Evolutionary conservation across 1,140 invertebrate species (phyloP).

Genomic region (Hermatobates lingyangjiaoensis): DNA sequence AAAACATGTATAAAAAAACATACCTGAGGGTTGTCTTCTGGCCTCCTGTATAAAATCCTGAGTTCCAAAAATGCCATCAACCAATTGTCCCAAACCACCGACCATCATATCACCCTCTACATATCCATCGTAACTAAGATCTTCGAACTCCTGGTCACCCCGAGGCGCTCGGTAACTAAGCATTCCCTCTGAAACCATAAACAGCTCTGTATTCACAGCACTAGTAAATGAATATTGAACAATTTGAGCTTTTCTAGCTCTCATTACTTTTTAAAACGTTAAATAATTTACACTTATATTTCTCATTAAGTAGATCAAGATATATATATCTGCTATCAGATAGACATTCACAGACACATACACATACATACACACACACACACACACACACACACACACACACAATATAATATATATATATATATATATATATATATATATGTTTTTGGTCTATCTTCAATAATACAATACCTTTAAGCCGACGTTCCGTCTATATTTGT

Average conservation of each 20-base stretch:
- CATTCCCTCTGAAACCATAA: constrained; percentile 28
- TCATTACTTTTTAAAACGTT: too few species aligned
- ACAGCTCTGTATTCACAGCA: too few species aligned
- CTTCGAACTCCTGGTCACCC: constrained; percentile 29
- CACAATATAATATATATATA: too few species aligned
- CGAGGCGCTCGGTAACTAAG: constrained; percentile 44
- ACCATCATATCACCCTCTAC: constrained; percentile 25
- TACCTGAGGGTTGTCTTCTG: constrained; percentile 13
- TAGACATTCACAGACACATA: background rate
- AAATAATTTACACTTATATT: too few species aligned
- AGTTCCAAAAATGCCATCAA: constrained; percentile 35
- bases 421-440: background rate
- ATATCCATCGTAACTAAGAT: constrained; percentile 42
- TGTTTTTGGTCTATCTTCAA: too few species aligned
- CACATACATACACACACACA: background rate
- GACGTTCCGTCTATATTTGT: too few species aligned
- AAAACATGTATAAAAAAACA: too few species aligned
- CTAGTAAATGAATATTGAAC: too few species aligned
- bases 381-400: constrained; percentile 2
- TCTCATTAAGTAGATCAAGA: too few species aligned
- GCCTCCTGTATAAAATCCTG: constrained; percentile 29
- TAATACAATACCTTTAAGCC: too few species aligned
- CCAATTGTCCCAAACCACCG: constrained; percentile 39
- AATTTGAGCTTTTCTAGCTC: too few species aligned
- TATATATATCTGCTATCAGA: background rate